Evolutionary conservation across 2,888 invertebrate species (phyloP).

Genomic region (Tipula helvola): DNA sequence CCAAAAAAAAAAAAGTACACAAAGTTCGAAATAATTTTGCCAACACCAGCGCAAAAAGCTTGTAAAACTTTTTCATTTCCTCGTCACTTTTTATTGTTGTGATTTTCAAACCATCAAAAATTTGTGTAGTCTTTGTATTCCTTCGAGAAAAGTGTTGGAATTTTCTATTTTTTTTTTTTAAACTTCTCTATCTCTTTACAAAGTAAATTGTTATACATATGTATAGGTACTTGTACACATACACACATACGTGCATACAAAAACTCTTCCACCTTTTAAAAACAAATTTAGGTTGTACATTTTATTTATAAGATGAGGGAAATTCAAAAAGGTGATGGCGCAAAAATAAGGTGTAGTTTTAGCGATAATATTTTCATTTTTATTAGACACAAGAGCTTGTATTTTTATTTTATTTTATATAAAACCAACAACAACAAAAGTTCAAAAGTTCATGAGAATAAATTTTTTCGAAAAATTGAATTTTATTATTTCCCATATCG

Average conservation of each 20-base stretch:
- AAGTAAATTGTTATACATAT: background rate
- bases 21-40: background rate
- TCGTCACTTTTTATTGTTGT: background rate
- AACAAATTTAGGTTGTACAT: background rate
- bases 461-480: slow-evolving; percentile 5
- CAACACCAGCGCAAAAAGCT: background rate
- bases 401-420: background rate
- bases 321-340: background rate
- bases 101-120: background rate
- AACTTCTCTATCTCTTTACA: background rate
- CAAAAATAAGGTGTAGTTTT: slow-evolving; percentile 7
- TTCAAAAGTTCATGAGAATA: slow-evolving; percentile 5
- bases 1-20: background rate
- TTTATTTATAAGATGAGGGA: slow-evolving; percentile 4
- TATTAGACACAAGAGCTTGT: background rate
- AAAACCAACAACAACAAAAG: background rate
- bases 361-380: slow-evolving; percentile 8
- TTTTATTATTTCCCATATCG: slow-evolving; percentile 10
- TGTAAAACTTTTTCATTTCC: background rate
- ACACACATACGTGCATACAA: background rate
- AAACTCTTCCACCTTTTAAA: slow-evolving; percentile 4
- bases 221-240: background rate
- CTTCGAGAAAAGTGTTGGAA: background rate
- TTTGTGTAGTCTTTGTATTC: background rate
- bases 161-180: background rate